These are phyloP conservation scores for Brachyhypopomus gauderio DNA, from an alignment of 2,113 vertebrate genomes.

Conservation along the genomic window DNA sequence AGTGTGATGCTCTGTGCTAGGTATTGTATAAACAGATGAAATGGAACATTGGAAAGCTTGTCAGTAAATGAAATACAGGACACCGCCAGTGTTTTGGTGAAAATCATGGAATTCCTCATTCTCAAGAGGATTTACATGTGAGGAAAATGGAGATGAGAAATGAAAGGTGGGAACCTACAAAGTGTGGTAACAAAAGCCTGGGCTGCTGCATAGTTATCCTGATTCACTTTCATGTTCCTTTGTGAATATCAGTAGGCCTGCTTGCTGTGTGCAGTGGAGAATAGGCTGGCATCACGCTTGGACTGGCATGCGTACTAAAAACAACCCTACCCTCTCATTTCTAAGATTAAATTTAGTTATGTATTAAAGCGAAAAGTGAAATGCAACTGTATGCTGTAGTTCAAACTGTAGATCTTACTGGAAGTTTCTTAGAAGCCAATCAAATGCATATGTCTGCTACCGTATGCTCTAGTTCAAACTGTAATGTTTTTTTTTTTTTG, in stretches of 20 bases:
- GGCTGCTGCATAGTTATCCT: conserved; percentile 28
- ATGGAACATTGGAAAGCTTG: no score
- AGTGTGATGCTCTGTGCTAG: no score
- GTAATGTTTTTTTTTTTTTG: neutral
- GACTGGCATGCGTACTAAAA: neutral
- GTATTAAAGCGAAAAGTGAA: conserved; percentile 16
- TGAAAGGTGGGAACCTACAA: conserved; percentile 23
- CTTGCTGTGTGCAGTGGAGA: conserved; percentile 18
- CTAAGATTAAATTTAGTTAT: conserved; percentile 16
- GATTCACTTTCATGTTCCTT: conserved; percentile 49
- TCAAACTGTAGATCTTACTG: conserved; percentile 1
- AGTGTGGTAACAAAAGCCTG: conserved; percentile 37
- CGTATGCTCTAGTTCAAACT: conserved; percentile 19
- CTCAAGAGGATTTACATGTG: neutral
- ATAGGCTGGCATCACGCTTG: conserved; percentile 3
- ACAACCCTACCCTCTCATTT: conserved; percentile 8
- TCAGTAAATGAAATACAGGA: no score
- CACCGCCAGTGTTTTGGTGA: neutral
- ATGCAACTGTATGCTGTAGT: conserved; percentile 10
- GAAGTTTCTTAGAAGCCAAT: neutral
- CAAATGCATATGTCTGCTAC: neutral
- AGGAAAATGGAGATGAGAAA: conserved; percentile 27
- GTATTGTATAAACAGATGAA: no score
- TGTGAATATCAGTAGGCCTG: conserved; percentile 21
- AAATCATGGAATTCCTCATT: neutral